Conservation (phyloP, 2,888 invertebrate species). For the Ormyrus labotus region DNA sequence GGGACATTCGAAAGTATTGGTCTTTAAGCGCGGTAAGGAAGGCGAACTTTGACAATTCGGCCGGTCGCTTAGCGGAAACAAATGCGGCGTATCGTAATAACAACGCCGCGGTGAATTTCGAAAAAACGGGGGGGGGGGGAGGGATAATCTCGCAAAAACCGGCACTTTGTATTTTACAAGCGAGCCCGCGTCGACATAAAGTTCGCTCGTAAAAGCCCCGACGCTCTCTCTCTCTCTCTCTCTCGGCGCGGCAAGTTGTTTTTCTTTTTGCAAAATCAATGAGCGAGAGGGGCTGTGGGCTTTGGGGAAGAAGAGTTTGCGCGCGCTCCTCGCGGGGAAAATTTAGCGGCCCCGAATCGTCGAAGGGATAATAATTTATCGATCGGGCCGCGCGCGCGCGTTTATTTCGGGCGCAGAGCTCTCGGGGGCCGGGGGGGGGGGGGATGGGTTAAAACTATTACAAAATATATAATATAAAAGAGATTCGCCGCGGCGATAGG, state of each 20-base stretch:
- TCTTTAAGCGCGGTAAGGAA: slow-evolving; percentile 15
- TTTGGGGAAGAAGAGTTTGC: background rate
- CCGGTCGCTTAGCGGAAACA: slow-evolving; percentile 18
- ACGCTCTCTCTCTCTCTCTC: background rate
- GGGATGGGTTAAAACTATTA: slow-evolving; percentile 33
- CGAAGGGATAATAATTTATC: slow-evolving; percentile 32
- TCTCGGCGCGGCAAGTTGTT: background rate
- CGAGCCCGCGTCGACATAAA: slow-evolving; percentile 17
- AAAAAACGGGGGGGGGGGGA: background rate
- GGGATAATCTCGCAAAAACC: slow-evolving; percentile 30
- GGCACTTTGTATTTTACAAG: slow-evolving; percentile 43
- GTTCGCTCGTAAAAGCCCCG: slow-evolving; percentile 32
- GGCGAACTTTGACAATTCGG: slow-evolving; percentile 22
- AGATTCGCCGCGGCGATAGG: slow-evolving; percentile 26
- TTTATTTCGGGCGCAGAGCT: slow-evolving; percentile 12
- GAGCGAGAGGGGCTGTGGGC: background rate
- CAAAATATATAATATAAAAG: slow-evolving; percentile 15
- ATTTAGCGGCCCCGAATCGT: slow-evolving; percentile 17
- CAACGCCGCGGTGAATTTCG: slow-evolving; percentile 6
- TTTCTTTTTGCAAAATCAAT: slow-evolving; percentile 27
- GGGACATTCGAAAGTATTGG: background rate
- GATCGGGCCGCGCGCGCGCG: background rate
- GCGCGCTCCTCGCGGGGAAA: slow-evolving; percentile 18
- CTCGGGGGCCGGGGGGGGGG: background rate
- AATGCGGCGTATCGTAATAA: slow-evolving; percentile 10